A percentile compares a stretch with the other conserved stretches of the same genome.
Evolutionary conservation across 2,888 invertebrate species (phyloP).

Genomic region (Drosophila merina): DNA sequence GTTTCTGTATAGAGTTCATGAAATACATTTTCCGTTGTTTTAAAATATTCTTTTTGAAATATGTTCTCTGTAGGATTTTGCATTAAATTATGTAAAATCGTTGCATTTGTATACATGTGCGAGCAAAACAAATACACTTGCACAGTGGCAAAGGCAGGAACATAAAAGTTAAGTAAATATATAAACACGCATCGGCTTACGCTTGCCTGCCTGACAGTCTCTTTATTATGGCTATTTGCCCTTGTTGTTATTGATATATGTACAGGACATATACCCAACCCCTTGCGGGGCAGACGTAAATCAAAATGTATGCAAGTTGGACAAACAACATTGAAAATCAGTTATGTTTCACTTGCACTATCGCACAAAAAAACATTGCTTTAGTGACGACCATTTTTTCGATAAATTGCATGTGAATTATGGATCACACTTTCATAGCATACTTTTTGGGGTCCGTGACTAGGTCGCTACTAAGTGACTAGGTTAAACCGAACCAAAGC

Average conservation of each 20-base stretch:
- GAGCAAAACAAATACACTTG: slow-evolving; percentile 54
- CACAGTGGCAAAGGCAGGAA: slow-evolving; percentile 22
- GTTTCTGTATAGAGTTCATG: background rate
- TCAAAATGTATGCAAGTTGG: slow-evolving; percentile 56
- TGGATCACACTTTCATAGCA: slow-evolving; percentile 30
- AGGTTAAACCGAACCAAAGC: too few relatives aligned
- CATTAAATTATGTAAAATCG: slow-evolving; percentile 52
- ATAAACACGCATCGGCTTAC: slow-evolving; percentile 71
- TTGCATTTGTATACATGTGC: slow-evolving; percentile 13
- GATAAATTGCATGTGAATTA: slow-evolving; percentile 74
- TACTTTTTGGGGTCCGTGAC: too few relatives aligned
- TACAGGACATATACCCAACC: slow-evolving; percentile 24
- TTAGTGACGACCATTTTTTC: slow-evolving; percentile 22
- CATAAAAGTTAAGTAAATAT: slow-evolving; percentile 77
- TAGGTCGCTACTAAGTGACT: too few relatives aligned
- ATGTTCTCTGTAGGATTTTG: slow-evolving; percentile 8
- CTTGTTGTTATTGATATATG: slow-evolving; percentile 71
- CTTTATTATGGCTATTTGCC: slow-evolving; percentile 63
- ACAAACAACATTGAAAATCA: slow-evolving; percentile 75
- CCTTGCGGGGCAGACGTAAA: slow-evolving; percentile 37
- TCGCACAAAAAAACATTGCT: background rate
- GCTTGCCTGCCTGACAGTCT: slow-evolving; percentile 61
- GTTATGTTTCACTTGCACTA: slow-evolving; percentile 54
- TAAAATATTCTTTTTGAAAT: too few relatives aligned
- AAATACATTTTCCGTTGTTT: slow-evolving; percentile 46